phyloP scores from a whole-genome alignment of 2,888 invertebrate species.

The Phragmatobia fuliginosa region DNA sequence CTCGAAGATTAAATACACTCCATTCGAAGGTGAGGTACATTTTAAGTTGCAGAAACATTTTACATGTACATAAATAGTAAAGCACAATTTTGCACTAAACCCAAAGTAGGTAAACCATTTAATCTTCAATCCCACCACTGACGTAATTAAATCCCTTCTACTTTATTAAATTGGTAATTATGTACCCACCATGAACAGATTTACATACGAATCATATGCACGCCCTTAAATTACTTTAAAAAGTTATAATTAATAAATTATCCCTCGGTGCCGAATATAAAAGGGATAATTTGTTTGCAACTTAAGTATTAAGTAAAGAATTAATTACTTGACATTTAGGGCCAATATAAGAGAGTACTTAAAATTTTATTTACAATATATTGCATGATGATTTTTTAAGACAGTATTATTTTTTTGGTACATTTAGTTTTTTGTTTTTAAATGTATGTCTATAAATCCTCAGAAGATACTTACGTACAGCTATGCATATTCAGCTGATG shows the following conservation, averaged over 20 bases:
- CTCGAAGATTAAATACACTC: background rate
- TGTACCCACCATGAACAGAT: conserved; percentile 23
- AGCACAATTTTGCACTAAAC: background rate
- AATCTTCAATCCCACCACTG: background rate
- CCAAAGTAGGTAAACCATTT: background rate
- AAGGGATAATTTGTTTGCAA: conserved; percentile 32
- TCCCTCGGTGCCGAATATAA: conserved; percentile 29
- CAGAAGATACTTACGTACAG: no score
- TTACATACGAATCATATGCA: conserved; percentile 52
- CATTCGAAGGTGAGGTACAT: no score
- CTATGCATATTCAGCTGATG: no score
- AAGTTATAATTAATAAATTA: conserved; percentile 54
- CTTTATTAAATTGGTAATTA: conserved; percentile 1
- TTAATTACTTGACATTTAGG: background rate
- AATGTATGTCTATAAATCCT: no score
- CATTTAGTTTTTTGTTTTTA: no score
- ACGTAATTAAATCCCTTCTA: conserved; percentile 1
- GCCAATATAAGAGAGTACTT: background rate
- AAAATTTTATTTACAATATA: background rate
- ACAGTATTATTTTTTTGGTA: no score
- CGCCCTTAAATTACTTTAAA: conserved; percentile 46
- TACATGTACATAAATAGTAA: background rate
- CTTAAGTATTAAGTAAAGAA: conserved; percentile 14
- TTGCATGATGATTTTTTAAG: no score
- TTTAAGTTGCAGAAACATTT: background rate